Base-by-base conservation (phyloP, 2,888 invertebrate species). In the Eustalomyia histrio region DNA sequence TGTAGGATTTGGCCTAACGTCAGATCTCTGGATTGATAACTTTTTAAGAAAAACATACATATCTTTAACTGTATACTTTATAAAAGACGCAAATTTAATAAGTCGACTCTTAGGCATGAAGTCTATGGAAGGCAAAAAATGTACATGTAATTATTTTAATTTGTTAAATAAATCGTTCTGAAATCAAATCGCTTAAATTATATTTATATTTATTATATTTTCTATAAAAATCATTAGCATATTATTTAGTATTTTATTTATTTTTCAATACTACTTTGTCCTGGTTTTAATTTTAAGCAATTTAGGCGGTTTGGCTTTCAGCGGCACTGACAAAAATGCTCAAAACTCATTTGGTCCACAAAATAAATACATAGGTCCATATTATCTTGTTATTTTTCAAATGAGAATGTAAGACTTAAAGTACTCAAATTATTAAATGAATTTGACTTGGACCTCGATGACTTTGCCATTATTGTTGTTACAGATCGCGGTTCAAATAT, bases 11-110 rank as follows among this genome's bases (percentile, higher is more conserved):
- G 82, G 71, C 8, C 18, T 73, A 18, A 80, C 79, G 50, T 68
- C 79, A n/a, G 78, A 79, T 39, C 14, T 79, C n/a, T 83, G 76
- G 76, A 81, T 76, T 10, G 79, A 79, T 50, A 79, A 81, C 65
- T 79, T 73, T 24, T 47, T 83, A 47, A 64, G 52, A 33, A 79
- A 33, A 58, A 61, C 39, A 2, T 83, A 75, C 39, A 47, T 81
- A 16, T 57, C 73, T 4, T 57, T 83, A 18, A 80, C 79, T 29
- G 76, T 81, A 6, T 79, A 83, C 53, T 83, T 75, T 52, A 65
- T 80, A 21, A 80, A 73, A 52, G 68, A 83, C 17, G 82, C 76
- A 1, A 52, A 61, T 60, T 75, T 82, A 58, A 16, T 65, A 53
- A n/a, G 16, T 29, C 64, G 68, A 21, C 58, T 80, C 9, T 65